Base-by-base conservation (phyloP, 2,888 invertebrate species). In the Aethes cnicana region DNA sequence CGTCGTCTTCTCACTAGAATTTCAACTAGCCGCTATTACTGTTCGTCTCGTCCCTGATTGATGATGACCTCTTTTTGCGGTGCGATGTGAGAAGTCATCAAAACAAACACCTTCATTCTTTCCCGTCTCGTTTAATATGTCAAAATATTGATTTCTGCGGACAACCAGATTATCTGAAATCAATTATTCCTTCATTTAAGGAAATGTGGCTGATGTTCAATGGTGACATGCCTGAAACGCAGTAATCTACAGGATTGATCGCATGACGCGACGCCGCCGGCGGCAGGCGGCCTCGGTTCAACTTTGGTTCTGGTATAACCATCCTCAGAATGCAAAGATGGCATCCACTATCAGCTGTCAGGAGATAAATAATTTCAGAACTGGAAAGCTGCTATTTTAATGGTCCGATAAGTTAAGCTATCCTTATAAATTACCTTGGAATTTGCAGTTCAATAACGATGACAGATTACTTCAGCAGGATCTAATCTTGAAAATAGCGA, bases 331-430 rank as follows among this genome's bases (percentile, higher is more conserved):
- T 73, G 70, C 63, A 56, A 56, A 67, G 75, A 77, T 77, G 59
- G 59, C 64, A 75, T 77, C 70, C 58, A 62, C 73, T 76, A 77
- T 80, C 77, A 69, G 65, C 55, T 70, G 68, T 71, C 72, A 70
- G 57, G 67, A 55, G 74, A 74, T 76, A 55, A 73, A 74, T 76
- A 75, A 75, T 72, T 81, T 75, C 71, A 75, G 69, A 72, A 64
- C 64, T 64, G 60, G 62, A 56, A 54, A 59, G 62, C 14, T 25
- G 30, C 36, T 37, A 30, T 37, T 35, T 42, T 30, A 37, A 44
- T 44, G 44, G 44, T 37, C 23, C 28, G 41, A 43, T 14, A 32
- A 12, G 17, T 36, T 14, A 9, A 33, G 23, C 42, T 35, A 23
- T 5, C 12, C 36, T 9, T 35, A 6, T 35, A 18, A 20, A 18